Evolutionary conservation across 2,797 vertebrate species (phyloP).

Genomic region (Monodelphis domestica): DNA sequence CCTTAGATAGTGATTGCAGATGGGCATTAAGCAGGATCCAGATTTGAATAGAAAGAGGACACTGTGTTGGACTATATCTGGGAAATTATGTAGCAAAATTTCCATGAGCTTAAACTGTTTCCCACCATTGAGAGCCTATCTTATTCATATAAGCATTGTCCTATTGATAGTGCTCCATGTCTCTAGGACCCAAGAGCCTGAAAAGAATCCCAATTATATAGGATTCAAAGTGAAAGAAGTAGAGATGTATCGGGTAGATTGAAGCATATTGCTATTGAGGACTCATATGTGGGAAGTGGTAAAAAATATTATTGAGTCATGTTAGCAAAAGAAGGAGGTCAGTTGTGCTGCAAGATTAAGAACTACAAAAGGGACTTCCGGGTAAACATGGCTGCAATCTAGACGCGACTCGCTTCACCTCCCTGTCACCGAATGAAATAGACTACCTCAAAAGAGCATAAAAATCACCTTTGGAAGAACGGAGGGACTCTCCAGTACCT

Average conservation of each 20-base stretch:
- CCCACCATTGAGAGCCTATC: not conserved
- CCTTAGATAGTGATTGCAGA: not conserved
- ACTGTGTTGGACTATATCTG: not conserved
- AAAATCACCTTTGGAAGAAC: no score
- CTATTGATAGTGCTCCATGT: not conserved
- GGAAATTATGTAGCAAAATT: not conserved
- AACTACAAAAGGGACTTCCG: not conserved
- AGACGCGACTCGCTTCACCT: no score
- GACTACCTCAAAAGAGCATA: no score
- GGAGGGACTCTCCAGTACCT: no score
- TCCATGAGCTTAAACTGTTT: not conserved
- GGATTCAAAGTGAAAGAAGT: not conserved
- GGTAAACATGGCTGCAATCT: no score
- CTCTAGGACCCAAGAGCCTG: not conserved
- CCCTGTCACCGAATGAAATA: no score
- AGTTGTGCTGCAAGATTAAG: not conserved
- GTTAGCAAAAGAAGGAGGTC: not conserved
- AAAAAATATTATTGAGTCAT: not conserved
- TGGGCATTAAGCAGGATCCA: not conserved
- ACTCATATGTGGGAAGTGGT: not conserved
- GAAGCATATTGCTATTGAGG: not conserved
- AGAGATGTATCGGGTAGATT: not conserved
- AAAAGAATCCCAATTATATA: not conserved
- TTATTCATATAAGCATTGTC: not conserved
- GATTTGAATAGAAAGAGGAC: not conserved